phyloP scores from a whole-genome alignment of 2,797 vertebrate genomes.

The Pseudocheirus occidentalis region DNA sequence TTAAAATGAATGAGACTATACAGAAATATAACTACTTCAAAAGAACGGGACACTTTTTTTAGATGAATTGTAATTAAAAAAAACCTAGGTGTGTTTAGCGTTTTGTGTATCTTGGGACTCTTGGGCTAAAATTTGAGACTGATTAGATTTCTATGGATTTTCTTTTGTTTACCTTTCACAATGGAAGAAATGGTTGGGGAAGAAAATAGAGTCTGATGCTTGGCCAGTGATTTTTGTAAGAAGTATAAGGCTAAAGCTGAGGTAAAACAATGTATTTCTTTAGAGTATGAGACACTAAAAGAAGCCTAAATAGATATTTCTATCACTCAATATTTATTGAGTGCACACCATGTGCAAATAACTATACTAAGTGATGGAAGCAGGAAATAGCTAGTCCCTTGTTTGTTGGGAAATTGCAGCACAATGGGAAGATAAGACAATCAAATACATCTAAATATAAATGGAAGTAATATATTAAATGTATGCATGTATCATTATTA shows the following conservation, averaged over 20 bases:
- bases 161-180: not conserved
- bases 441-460: conserved; percentile 6
- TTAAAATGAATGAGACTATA: not conserved
- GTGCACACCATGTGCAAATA: not conserved
- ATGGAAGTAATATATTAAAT: not conserved
- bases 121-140: not conserved
- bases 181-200: not conserved
- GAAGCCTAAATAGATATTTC: not conserved
- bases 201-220: not conserved
- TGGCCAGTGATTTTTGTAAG: not conserved
- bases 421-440: not conserved
- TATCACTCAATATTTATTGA: not conserved
- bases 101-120: not conserved
- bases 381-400: not conserved
- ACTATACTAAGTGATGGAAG: not conserved
- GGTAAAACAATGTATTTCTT: not conserved
- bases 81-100: not conserved
- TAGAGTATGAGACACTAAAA: not conserved
- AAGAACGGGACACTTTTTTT: not conserved
- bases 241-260: not conserved
- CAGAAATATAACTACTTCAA: not conserved
- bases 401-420: conserved; percentile 15
- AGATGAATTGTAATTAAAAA: not conserved
- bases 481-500: not conserved
- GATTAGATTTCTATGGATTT: not conserved